Conservation (phyloP, 2,888 invertebrate genomes). For the Meteorus colon region DNA sequence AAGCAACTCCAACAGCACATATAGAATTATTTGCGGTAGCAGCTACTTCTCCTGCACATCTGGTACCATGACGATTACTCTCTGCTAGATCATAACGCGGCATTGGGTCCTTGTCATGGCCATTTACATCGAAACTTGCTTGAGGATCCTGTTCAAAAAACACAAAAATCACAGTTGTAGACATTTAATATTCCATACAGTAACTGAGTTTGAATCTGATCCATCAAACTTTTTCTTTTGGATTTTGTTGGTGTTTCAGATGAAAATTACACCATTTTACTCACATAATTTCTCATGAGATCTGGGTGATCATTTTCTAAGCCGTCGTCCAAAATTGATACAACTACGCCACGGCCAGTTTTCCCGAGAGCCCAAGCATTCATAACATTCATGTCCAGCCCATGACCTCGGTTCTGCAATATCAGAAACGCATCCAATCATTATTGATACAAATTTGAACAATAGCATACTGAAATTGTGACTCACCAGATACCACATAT, state of each 20-base stretch:
- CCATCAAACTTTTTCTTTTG: background rate
- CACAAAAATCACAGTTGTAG: background rate
- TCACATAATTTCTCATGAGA: constrained; percentile 92
- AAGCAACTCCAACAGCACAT: constrained; percentile 97
- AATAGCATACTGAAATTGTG: background rate
- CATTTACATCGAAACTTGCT: constrained; percentile 98
- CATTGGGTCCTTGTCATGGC: constrained; percentile 96
- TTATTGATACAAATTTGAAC: background rate
- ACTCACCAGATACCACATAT: constrained; percentile 98
- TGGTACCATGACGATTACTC: constrained; percentile 95
- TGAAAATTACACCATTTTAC: constrained; percentile 69
- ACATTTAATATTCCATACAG: background rate
- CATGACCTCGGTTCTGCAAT: constrained; percentile 89
- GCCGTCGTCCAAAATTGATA: constrained; percentile 97
- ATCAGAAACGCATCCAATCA: background rate
- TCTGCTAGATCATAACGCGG: constrained; percentile 98
- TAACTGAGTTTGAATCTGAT: background rate
- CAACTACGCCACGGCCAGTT: constrained; percentile 95
- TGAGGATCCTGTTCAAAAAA: constrained; percentile 84
- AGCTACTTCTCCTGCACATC: constrained; percentile 98
- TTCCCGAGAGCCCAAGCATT: constrained; percentile 96
- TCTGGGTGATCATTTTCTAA: constrained; percentile 97
- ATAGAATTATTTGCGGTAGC: constrained; percentile 96
- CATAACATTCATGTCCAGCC: constrained; percentile 96
- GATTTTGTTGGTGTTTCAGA: background rate